Base-by-base conservation (phyloP, 2,797 vertebrate genomes). In the Siniperca scherzeri region DNA sequence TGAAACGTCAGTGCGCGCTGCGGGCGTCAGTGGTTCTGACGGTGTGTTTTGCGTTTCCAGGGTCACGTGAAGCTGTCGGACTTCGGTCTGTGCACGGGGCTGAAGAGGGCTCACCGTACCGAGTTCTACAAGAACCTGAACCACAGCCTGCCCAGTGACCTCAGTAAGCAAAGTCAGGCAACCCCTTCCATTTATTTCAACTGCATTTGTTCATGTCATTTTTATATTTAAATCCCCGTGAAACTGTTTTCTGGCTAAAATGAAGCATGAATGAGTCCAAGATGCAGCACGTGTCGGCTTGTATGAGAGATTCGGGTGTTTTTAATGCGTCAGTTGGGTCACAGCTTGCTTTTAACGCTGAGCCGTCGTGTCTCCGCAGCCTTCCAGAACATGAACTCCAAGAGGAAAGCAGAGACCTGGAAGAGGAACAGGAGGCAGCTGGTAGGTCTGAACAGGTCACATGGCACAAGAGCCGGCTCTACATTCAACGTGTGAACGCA, bases 351-450 rank as follows among this genome's bases (percentile, higher is more conserved):
- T 40, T 16, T 77, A 48, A 82, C 2, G 30, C 42, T 4, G 27
- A 52, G 13, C 16, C 10, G 7, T 70, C 21, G 1, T 84, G 12
- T 68, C 36, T 78, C 13, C 42, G 57, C 92, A 99, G 98, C 98
- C 7, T 99, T 99, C 91, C 98, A 99, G 95, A 99, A 99, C 87
- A 99, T 99, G 98, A 99, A 99, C 92, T 99, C 99, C 14, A 99
- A 99, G 92, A 96, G 99, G 92, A 99, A 99, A 96, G 98, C 99
- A 87, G 98, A 99, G 92, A 99, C 98, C 0, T 99, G 98, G 98
- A 99, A 99, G 95, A 99, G 98, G 90, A 99, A 99, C 92, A 94
- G 98, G 67, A 95, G 99, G 68, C 99, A 99, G 86, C 94, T 99
- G 96, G 99, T 99, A 84, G 0, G 88, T 86, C 52, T 65, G 50